Base-by-base conservation (phyloP, 1,140 invertebrate genomes). In the Conopomorpha cramerella region DNA sequence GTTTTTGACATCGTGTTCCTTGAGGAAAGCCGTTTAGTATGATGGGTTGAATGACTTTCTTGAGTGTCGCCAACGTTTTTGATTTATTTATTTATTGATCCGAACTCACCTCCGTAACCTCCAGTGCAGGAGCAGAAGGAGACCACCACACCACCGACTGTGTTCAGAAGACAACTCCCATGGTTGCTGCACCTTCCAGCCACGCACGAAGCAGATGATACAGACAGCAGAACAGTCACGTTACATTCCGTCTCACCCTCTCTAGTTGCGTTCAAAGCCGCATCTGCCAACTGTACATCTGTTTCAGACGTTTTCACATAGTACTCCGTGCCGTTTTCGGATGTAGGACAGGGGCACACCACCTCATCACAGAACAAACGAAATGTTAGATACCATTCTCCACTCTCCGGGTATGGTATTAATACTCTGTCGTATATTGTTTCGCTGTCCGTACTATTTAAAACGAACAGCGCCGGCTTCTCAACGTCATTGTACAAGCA, bases 351-450 rank as follows among this genome's bases (percentile, higher is more conserved):
- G 11, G 77, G 77, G 45, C 73, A 79, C 1, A 78, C 72, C 1
- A 54, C 51, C 7, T 58, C 61, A 27, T 81, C 76, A 36, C 83
- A 84, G 51, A 87, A 90, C 13, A 87, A 49, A 10, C 79, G 80
- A 27, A 88, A 64, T 2, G 82, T 86, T 6, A 90, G 51, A 61
- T 87, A 91, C 90, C 90, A 93, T 10, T 65, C 61, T 0, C 90
- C 90, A 10, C 85, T 82, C 51, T 92, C 89, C 0, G 90, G 90
- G 58, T 84, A 93, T 1, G 90, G 90, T 8, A 92, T 84, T 41
- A 88, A 79, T 6, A 88, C 51, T 30, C 80, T 80, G 1, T 78
- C 79, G 11, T 84, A 79, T 25, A 78, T 81, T 1, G 84, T 68
- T 2, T 73, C 66, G 2, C 78, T 72, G 39, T 81, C 77, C 0